A percentile compares a stretch with the other conserved stretches of the same genome.
Conservation (phyloP, 1,140 invertebrate species). For the Macrobrachium nipponense region DNA sequence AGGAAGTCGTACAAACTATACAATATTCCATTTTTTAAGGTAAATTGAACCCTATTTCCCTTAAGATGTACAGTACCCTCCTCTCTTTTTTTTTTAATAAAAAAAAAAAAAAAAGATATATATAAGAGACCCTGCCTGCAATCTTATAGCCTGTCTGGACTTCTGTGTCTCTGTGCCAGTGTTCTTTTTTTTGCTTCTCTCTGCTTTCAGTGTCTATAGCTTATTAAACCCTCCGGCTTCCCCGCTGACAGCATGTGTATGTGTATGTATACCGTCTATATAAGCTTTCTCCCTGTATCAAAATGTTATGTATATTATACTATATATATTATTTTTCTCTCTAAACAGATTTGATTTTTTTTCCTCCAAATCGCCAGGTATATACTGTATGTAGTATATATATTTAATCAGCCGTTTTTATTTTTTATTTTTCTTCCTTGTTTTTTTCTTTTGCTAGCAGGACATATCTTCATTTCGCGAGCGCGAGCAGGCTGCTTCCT, state of each 20-base stretch:
- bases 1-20: slow-evolving; percentile 88
- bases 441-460: slow-evolving; percentile 21
- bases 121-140: slow-evolving; percentile 25
- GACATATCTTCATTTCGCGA: neutral
- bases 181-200: neutral
- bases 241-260: neutral
- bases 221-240: neutral
- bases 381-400: slow-evolving; percentile 4
- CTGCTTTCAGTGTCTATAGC: neutral
- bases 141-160: slow-evolving; percentile 45
- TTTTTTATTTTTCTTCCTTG: neutral
- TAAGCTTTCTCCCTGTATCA: slow-evolving; percentile 15
- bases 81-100: slow-evolving; percentile 6
- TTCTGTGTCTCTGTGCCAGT: slow-evolving; percentile 32
- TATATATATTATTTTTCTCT: too few relatives aligned
- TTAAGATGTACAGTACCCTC: slow-evolving; percentile 59
- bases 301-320: too few relatives aligned
- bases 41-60: slow-evolving; percentile 72
- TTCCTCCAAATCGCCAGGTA: neutral
- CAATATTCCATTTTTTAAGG: slow-evolving; percentile 97
- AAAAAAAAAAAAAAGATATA: too few relatives aligned
- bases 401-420: too few relatives aligned
- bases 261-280: slow-evolving; percentile 37
- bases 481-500: neutral
- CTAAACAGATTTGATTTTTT: neutral